Conservation (phyloP, 2,797 vertebrate genomes). For the Nothura maculosa region DNA sequence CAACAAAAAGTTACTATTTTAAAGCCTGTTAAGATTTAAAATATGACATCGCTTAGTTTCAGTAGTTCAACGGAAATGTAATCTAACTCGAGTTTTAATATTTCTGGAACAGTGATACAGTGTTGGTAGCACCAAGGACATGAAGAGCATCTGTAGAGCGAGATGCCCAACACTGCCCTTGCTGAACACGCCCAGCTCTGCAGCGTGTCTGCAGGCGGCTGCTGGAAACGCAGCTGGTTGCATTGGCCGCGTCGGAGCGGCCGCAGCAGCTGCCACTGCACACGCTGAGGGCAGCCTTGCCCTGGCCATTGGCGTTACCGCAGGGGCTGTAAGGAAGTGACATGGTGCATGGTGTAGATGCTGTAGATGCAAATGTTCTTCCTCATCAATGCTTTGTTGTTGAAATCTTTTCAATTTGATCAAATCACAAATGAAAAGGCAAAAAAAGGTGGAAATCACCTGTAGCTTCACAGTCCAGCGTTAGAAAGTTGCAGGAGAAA, state of each 20-base stretch:
- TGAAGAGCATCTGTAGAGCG: neutral
- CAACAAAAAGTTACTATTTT: neutral
- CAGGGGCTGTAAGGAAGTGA: neutral
- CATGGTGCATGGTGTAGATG: neutral
- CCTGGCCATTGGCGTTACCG: neutral
- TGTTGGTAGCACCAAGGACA: neutral
- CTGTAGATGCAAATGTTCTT: neutral
- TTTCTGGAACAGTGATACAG: neutral
- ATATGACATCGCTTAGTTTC: neutral
- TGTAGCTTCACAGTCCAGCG: neutral
- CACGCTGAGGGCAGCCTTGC: neutral
- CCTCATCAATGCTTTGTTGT: neutral
- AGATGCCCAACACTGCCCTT: neutral
- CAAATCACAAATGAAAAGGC: neutral
- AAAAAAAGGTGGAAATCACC: neutral
- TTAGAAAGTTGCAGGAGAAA: neutral
- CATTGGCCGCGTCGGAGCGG: neutral
- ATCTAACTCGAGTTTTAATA: neutral
- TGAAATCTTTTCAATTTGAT: neutral
- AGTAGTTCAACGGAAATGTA: neutral
- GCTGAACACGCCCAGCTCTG: neutral
- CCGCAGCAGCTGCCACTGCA: no score
- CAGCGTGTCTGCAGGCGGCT: neutral
- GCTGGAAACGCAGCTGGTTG: neutral
- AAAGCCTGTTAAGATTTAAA: neutral